A percentile compares a stretch with the other conserved stretches of the same genome.
phyloP scores from a whole-genome alignment of 2,113 vertebrate genomes.

The Melanerpes formicivorus region DNA sequence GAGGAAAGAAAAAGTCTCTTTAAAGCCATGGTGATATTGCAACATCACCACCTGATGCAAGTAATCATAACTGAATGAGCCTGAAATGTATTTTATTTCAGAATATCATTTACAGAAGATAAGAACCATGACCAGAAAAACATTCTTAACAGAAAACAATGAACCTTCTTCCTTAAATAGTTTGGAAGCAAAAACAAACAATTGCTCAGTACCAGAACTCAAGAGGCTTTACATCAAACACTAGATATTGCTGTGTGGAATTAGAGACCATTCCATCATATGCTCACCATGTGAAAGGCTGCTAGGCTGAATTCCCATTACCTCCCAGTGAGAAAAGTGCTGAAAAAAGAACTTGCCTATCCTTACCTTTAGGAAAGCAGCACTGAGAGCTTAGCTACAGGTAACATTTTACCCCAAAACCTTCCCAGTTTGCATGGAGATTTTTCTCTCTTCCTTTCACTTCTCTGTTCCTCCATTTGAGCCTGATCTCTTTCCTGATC shows the following conservation, averaged over 20 bases:
- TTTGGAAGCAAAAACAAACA: conserved; percentile 27
- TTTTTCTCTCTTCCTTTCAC: not conserved
- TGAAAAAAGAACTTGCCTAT: not conserved
- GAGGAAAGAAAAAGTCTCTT: not conserved
- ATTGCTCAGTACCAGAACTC: not conserved
- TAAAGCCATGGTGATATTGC: not conserved
- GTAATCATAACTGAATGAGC: not conserved
- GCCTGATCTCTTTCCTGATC: no score
- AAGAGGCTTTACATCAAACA: conserved; percentile 23
- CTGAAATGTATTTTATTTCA: not conserved
- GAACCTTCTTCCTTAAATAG: not conserved
- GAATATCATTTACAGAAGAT: not conserved
- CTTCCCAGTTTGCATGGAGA: not conserved
- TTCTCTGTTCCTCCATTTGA: not conserved
- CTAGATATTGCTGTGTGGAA: not conserved
- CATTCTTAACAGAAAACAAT: not conserved
- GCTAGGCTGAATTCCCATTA: not conserved
- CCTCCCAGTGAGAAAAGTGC: not conserved
- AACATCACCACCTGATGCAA: not conserved
- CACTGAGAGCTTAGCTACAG: rapidly evolving
- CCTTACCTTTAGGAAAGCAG: not conserved
- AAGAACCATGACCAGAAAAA: not conserved
- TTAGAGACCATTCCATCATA: not conserved
- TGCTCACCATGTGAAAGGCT: conserved; percentile 5
- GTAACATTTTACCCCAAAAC: not conserved